A percentile compares a stretch with the other conserved stretches of the same genome.
phyloP scores from a whole-genome alignment of 1,140 invertebrate genomes.

The Heliconius eleuchia region DNA sequence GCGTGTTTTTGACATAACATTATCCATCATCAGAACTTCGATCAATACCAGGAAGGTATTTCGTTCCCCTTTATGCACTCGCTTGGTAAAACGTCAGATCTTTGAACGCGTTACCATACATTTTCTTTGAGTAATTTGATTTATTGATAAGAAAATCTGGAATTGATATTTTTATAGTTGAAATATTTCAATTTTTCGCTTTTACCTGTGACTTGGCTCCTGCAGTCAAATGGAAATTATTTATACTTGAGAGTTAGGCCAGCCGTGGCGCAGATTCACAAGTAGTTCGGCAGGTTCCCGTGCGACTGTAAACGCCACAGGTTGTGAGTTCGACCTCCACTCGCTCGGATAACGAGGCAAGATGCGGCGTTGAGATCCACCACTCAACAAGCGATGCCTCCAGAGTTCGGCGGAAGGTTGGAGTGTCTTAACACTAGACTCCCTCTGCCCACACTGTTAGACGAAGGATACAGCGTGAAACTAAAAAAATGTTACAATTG shows the following conservation, averaged over 20 bases:
- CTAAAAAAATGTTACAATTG: neutral
- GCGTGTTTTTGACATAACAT: neutral
- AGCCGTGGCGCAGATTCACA: no score
- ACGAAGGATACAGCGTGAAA: neutral
- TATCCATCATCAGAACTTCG: neutral
- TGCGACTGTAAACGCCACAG: neutral
- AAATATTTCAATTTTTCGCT: no score
- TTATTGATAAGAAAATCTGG: neutral
- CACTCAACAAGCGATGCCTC: neutral
- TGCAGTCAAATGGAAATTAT: no score
- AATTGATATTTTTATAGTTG: no score
- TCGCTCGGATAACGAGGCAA: neutral
- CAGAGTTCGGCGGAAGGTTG: neutral
- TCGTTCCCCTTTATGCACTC: constrained; percentile 16
- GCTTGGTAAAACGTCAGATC: neutral
- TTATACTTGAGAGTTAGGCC: no score
- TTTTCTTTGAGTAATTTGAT: neutral
- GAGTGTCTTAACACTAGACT: neutral
- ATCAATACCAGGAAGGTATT: constrained; percentile 20
- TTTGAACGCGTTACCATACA: neutral
- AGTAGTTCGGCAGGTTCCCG: no score
- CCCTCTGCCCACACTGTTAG: neutral
- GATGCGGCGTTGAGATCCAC: neutral
- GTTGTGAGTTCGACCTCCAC: neutral
- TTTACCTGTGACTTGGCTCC: no score